Base-by-base conservation (phyloP, 92 coral and sea anemone genomes). In the Scolanthus callimorphus region DNA sequence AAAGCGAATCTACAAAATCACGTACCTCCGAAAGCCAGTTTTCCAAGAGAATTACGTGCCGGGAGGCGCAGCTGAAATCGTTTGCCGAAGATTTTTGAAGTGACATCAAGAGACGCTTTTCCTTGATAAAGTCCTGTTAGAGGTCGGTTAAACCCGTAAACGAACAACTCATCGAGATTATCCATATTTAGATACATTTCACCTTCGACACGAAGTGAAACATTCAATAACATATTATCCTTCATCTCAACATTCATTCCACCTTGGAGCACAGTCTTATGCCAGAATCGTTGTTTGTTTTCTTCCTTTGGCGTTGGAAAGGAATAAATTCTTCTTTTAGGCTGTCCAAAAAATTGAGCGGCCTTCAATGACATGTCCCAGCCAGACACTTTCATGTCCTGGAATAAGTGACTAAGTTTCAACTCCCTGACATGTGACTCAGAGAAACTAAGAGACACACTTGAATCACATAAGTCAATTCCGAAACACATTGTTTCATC, bases 391-490 rank as follows among this genome's bases (percentile, higher is more conserved):
- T 51, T 51, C 51, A 65, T 51, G 38, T 65, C 60, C 52, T 37
- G 71, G 50, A 65, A 51, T 25, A 49, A 21, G 11, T 50, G 17
- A 20, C 25, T 2, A 2, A 39, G n/a, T 20, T n/a, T 50, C 19
- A 65, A 17, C 22, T 49, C n/a, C 37, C 25, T 50, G 12, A 37
- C 48, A 23, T 30, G 22, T 3, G 31, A 20, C 24, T 15, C 24
- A 31, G 71, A 57, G 15, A 65, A 23, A 52, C 31, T 13, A 15
- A 65, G 4, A 15, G 58, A 25, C 2, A 65, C 60, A 25, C 34
- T 60, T 31, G 71, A 65, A 26, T 59, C 38, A 19, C 71, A 65
- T 10, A 65, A 37, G 25, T 65, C 71, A 29, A 65, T 50, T 1
- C 31, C 71, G 15, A 29, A 50, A 51, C 71, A 51, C 10, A 65